Percentiles rank a stretch among this genome's conserved stretches.
phyloP scores from a whole-genome alignment of 2,113 vertebrate species.

The Empidonax alnorum region DNA sequence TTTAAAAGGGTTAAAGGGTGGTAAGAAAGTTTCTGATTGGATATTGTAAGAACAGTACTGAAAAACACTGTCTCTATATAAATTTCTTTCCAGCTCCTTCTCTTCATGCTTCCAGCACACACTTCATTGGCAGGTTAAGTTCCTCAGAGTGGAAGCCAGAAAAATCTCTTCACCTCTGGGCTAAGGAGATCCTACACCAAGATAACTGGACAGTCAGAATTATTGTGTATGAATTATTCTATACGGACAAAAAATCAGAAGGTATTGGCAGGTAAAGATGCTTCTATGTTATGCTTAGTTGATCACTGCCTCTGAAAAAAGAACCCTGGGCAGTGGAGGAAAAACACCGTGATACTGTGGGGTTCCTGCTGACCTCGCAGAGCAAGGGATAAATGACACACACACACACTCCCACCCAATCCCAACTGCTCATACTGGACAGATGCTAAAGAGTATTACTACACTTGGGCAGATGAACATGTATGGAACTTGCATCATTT shows the following conservation, averaged over 20 bases:
- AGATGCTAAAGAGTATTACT: neutral
- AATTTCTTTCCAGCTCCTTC: neutral
- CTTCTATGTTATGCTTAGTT: neutral
- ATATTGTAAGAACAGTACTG: neutral
- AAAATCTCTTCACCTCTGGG: neutral
- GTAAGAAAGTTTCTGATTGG: neutral
- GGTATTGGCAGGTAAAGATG: neutral
- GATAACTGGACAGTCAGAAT: neutral
- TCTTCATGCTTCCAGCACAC: neutral
- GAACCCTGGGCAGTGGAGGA: accelerated
- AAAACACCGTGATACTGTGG: neutral
- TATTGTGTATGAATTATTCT: neutral
- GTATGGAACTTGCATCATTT: neutral
- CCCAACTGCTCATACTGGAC: neutral
- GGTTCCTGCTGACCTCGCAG: neutral
- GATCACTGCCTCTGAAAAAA: neutral
- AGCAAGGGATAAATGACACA: neutral
- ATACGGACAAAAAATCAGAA: neutral
- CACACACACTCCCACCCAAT: neutral
- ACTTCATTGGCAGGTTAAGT: neutral
- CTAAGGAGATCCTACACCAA: neutral
- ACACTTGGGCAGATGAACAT: neutral
- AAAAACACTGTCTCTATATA: neutral
- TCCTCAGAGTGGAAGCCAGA: neutral
- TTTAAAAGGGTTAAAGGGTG: neutral